These are phyloP conservation scores for Eptesicus fuscus DNA, from an alignment of 2,113 vertebrate species.

Conservation along the genomic window DNA sequence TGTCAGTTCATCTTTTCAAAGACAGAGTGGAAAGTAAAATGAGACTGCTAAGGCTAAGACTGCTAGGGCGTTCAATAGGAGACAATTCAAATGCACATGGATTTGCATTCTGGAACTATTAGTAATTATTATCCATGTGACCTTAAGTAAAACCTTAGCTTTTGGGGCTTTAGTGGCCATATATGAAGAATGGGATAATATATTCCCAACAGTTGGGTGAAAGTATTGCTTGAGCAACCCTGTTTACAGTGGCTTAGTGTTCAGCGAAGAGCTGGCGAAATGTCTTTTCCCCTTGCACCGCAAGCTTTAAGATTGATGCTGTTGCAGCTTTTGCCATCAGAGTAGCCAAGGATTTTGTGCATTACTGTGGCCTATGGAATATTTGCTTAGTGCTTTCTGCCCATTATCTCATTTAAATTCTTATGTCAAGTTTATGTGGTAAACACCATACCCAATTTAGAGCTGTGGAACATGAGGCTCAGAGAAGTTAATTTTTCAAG, in stretches of 20 bases:
- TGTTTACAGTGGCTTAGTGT: background rate
- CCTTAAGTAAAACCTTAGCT: background rate
- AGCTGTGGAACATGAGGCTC: background rate
- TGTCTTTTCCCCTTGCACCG: background rate
- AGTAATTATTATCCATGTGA: background rate
- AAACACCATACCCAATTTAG: background rate
- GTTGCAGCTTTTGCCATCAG: background rate
- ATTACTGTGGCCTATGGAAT: background rate
- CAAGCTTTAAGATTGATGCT: background rate
- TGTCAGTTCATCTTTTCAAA: background rate
- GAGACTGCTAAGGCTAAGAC: background rate
- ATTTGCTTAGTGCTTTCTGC: background rate
- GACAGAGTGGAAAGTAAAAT: background rate
- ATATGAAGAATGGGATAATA: background rate
- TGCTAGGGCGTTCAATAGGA: background rate
- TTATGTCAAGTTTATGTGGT: background rate
- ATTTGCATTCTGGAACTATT: background rate
- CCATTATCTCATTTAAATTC: conserved; percentile 16
- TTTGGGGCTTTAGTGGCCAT: background rate
- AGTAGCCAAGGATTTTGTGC: background rate
- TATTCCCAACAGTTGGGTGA: background rate
- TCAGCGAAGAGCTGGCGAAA: background rate
- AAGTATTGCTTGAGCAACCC: background rate
- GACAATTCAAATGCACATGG: background rate
- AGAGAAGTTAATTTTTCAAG: background rate